These are phyloP conservation scores for Diarsia brunnea DNA, from an alignment of 2,888 invertebrate species.

Conservation along the genomic window DNA sequence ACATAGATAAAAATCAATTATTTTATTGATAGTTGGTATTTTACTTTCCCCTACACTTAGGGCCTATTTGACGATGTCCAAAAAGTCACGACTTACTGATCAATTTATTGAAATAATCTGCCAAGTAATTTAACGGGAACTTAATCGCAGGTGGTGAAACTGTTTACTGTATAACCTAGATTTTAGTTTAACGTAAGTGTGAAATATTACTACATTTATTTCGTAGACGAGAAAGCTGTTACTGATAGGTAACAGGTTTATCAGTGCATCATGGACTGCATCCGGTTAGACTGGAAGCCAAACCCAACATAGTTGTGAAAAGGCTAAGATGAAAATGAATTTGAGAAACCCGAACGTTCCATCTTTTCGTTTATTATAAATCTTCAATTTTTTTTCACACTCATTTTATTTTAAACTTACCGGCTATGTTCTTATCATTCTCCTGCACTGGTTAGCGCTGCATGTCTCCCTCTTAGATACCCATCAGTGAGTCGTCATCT, in stretches of 20 bases:
- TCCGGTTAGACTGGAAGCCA: neutral
- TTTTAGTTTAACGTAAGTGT: neutral
- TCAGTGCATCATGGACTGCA: too few species aligned
- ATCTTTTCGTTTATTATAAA: too few species aligned
- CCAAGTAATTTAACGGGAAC: too few species aligned
- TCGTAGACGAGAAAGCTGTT: neutral
- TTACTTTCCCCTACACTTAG: neutral
- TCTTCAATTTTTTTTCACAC: too few species aligned
- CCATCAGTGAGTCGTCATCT: too few species aligned
- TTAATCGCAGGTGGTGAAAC: too few species aligned
- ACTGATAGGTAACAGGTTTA: too few species aligned
- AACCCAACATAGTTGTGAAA: neutral
- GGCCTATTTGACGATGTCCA: too few species aligned
- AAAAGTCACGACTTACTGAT: too few species aligned
- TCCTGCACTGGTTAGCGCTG: too few species aligned
- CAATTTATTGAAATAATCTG: too few species aligned
- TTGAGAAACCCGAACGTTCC: neutral
- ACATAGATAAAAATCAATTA: neutral
- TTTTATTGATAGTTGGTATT: neutral
- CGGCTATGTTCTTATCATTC: neutral
- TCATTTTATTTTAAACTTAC: neutral
- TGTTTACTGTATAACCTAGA: neutral
- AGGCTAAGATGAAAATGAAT: neutral
- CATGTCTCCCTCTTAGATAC: too few species aligned
- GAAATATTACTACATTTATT: neutral